Evolutionary conservation across 2,113 vertebrate species (phyloP).

Genomic region (Pampusana beccarii): DNA sequence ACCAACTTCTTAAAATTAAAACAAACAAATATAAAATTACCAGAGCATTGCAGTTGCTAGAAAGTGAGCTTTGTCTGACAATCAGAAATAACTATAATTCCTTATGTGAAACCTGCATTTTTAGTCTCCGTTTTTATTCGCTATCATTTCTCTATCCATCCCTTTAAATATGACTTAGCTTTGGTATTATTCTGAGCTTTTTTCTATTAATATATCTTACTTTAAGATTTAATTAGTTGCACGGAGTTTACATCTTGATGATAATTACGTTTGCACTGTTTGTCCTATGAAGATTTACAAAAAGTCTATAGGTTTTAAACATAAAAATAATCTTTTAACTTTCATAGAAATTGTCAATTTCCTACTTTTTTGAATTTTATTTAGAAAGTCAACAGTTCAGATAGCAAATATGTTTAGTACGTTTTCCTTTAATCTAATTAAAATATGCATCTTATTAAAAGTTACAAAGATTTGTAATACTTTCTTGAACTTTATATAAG

Average conservation of each 20-base stretch:
- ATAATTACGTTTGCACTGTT: not conserved
- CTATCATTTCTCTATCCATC: not conserved
- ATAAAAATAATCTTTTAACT: not conserved
- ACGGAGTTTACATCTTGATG: not conserved
- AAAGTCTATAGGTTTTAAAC: not conserved
- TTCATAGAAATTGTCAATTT: not conserved
- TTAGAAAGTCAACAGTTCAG: not conserved
- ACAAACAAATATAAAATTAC: not conserved
- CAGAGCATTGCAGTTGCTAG: not conserved
- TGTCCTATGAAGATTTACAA: not conserved
- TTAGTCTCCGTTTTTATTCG: not conserved
- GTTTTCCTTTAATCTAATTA: conserved; percentile 29
- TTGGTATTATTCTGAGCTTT: not conserved
- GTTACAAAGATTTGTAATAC: conserved; percentile 24
- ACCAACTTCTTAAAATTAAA: not conserved
- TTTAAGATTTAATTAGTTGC: not conserved
- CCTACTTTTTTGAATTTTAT: not conserved
- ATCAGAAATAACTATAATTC: conserved; percentile 15
- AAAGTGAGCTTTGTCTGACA: not conserved
- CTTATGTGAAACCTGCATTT: not conserved
- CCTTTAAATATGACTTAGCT: not conserved
- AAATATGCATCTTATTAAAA: conserved; percentile 38
- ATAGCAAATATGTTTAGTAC: not conserved
- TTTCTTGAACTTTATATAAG: conserved; percentile 15
- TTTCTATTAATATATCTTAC: not conserved